phyloP scores from a whole-genome alignment of 2,888 invertebrate species.

The Microctonus brassicae region DNA sequence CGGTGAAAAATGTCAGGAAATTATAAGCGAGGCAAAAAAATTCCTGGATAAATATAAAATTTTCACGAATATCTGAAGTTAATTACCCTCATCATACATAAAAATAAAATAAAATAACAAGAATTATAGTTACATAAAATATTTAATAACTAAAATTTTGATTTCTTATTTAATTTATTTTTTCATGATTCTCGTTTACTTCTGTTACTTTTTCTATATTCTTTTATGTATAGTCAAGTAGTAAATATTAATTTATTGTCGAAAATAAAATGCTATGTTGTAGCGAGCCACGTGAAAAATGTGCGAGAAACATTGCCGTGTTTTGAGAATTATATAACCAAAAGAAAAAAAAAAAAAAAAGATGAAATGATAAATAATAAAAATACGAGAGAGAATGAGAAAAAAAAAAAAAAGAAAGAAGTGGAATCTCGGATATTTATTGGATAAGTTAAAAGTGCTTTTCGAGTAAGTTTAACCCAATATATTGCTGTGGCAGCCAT shows the following conservation, averaged over 20 bases:
- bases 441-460: constrained; percentile 55
- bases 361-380: background rate
- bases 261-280: background rate
- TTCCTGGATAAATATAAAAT: background rate
- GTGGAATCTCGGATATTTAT: constrained; percentile 52
- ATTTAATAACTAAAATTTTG: too few relatives aligned
- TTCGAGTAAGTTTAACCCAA: constrained; percentile 56
- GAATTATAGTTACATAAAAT: background rate
- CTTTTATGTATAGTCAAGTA: too few relatives aligned
- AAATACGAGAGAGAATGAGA: background rate
- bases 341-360: constrained; percentile 6
- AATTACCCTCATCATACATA: background rate
- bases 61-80: background rate
- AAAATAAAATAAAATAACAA: background rate
- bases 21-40: background rate
- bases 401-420: constrained; percentile 1
- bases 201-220: too few relatives aligned
- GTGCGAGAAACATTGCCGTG: background rate
- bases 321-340: background rate
- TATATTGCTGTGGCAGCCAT: constrained; percentile 48
- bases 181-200: too few relatives aligned
- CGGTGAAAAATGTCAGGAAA: background rate
- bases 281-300: background rate
- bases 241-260: background rate
- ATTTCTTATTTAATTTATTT: too few relatives aligned